These are phyloP conservation scores for Tipula confusa DNA, from an alignment of 2,888 invertebrate genomes.

Conservation along the genomic window DNA sequence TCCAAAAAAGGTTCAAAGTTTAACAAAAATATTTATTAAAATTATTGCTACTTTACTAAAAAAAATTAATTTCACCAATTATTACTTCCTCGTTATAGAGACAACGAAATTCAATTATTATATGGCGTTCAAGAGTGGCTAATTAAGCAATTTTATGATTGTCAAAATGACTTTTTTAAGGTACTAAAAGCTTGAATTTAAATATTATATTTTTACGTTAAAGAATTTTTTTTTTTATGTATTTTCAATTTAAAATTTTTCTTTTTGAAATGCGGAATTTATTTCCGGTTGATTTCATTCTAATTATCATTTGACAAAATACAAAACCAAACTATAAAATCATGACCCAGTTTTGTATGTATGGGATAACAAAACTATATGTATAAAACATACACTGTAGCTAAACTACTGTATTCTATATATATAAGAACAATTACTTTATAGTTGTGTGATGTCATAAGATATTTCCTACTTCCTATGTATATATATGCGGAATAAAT, in stretches of 20 bases:
- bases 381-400: too few species aligned
- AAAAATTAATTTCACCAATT: background rate
- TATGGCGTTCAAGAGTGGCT: background rate
- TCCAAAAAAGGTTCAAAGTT: background rate
- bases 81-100: background rate
- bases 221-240: background rate
- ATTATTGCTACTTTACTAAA: background rate
- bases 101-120: background rate
- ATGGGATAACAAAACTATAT: background rate
- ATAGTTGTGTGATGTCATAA: background rate
- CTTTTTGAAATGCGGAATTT: background rate
- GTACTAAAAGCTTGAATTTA: background rate
- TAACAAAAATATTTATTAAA: background rate
- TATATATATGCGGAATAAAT: background rate
- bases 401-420: background rate
- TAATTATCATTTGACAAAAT: background rate
- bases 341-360: background rate
- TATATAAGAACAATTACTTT: background rate
- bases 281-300: slow-evolving; percentile 9
- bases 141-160: background rate
- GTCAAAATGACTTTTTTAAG: too few species aligned
- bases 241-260: background rate
- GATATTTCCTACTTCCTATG: background rate
- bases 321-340: background rate
- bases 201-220: background rate